Percentiles rank a stretch among this genome's conserved stretches.
These are phyloP conservation scores for Perccottus glenii DNA, from an alignment of 2,113 vertebrate species.

Conservation along the genomic window DNA sequence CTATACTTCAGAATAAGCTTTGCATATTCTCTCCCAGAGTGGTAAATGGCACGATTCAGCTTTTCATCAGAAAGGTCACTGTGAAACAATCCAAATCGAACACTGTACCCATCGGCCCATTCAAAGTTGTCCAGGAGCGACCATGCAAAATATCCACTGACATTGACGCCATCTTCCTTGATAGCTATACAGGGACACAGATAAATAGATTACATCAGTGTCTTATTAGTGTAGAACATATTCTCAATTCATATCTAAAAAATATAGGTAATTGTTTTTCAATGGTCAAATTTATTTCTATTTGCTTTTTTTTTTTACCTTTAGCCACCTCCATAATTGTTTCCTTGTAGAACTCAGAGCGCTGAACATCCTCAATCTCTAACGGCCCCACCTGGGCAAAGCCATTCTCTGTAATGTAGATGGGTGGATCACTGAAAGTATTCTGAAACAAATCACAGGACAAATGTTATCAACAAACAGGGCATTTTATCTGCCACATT, in stretches of 20 bases:
- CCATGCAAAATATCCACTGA: constrained; percentile 80
- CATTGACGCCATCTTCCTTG: constrained; percentile 68
- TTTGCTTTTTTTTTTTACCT: constrained; percentile 68
- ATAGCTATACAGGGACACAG: constrained; percentile 61
- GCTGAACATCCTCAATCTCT: constrained; percentile 79
- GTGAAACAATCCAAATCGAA: constrained; percentile 83
- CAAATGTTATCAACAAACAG: constrained; percentile 63
- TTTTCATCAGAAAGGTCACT: constrained; percentile 78
- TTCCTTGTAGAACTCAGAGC: constrained; percentile 81
- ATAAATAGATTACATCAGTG: not conserved
- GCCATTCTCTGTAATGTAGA: constrained; percentile 91
- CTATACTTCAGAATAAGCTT: constrained; percentile 76
- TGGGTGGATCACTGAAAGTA: constrained; percentile 82
- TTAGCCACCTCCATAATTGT: constrained; percentile 84
- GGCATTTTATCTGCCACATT: constrained; percentile 59
- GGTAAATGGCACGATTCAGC: constrained; percentile 73
- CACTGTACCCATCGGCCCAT: constrained; percentile 77
- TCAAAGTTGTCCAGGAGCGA: constrained; percentile 86
- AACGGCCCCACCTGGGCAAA: constrained; percentile 83
- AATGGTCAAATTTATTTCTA: too few relatives aligned
- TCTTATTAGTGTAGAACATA: too few relatives aligned
- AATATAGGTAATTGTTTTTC: too few relatives aligned
- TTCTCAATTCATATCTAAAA: too few relatives aligned
- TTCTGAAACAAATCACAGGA: constrained; percentile 73
- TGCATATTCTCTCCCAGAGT: constrained; percentile 79